phyloP scores from a whole-genome alignment of 2,113 vertebrate species.

The Microtus pennsylvanicus region DNA sequence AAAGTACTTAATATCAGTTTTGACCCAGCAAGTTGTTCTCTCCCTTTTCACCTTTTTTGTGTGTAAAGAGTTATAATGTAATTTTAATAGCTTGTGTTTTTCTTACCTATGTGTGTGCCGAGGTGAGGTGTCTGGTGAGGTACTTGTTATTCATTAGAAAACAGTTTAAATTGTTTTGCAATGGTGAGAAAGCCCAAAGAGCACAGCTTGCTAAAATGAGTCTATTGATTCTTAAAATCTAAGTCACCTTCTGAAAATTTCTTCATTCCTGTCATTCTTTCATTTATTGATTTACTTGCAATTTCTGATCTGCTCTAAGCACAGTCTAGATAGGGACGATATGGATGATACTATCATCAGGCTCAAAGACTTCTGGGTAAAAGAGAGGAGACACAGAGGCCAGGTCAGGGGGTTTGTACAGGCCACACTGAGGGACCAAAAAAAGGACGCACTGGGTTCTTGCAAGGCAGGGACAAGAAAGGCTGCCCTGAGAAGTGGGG shows the following conservation, averaged over 20 bases:
- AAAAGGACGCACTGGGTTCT: not conserved
- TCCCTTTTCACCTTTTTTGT: not conserved
- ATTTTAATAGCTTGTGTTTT: not conserved
- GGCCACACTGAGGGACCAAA: no score
- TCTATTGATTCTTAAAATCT: not conserved
- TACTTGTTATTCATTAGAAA: not conserved
- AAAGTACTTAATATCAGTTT: not conserved
- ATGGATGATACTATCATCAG: not conserved
- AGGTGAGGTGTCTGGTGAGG: not conserved
- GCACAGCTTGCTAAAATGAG: not conserved
- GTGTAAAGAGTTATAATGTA: not conserved
- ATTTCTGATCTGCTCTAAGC: not conserved
- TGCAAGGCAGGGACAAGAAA: not conserved
- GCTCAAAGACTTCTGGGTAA: not conserved
- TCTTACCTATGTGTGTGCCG: not conserved
- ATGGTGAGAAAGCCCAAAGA: not conserved
- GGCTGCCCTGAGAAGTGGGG: not conserved
- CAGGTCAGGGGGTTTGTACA: not conserved
- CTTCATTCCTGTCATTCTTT: not conserved
- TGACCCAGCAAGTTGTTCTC: not conserved
- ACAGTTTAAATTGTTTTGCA: conserved; percentile 11
- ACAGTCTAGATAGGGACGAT: not conserved
- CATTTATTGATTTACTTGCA: not conserved
- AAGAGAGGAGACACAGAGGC: not conserved
- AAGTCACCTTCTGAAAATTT: not conserved